A percentile compares a stretch with the other conserved stretches of the same genome.
Conservation (phyloP, 53 echinoderm and acorn worm species). For the Temnopleurus reevesii region DNA sequence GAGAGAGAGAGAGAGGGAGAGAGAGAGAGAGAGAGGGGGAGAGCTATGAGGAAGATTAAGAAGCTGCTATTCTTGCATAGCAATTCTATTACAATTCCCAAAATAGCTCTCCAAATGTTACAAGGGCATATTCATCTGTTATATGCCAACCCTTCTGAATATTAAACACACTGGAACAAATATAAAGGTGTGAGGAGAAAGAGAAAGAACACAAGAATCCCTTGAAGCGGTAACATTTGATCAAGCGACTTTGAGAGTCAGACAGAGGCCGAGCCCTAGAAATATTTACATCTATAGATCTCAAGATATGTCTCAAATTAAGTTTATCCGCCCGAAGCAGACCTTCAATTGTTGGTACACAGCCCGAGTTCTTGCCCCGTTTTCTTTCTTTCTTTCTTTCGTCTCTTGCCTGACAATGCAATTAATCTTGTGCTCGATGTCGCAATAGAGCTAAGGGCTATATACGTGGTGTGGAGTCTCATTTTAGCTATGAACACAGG, state of each 20-base stretch:
- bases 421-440: conserved; percentile 35
- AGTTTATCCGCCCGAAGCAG: conserved; percentile 36
- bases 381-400: neutral
- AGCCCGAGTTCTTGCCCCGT: conserved; percentile 12
- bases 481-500: neutral
- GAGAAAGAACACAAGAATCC: neutral
- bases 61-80: too few relatives aligned
- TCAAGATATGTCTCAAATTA: conserved; percentile 25
- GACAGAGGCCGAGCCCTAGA: conserved; percentile 21
- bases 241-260: conserved; percentile 36
- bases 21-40: too few relatives aligned
- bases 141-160: neutral
- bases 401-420: conserved; percentile 47
- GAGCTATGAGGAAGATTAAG: too few relatives aligned
- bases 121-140: neutral
- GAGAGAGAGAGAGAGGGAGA: too few relatives aligned
- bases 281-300: conserved; percentile 25
- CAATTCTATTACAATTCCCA: too few relatives aligned
- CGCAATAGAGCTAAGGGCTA: conserved; percentile 4
- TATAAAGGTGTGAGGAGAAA: neutral
- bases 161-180: conserved; percentile 13
- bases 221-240: conserved; percentile 26
- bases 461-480: neutral
- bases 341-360: neutral
- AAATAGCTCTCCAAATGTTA: too few relatives aligned